These are phyloP conservation scores for Danio tinwini DNA, from an alignment of 2,797 vertebrate genomes.

Conservation along the genomic window DNA sequence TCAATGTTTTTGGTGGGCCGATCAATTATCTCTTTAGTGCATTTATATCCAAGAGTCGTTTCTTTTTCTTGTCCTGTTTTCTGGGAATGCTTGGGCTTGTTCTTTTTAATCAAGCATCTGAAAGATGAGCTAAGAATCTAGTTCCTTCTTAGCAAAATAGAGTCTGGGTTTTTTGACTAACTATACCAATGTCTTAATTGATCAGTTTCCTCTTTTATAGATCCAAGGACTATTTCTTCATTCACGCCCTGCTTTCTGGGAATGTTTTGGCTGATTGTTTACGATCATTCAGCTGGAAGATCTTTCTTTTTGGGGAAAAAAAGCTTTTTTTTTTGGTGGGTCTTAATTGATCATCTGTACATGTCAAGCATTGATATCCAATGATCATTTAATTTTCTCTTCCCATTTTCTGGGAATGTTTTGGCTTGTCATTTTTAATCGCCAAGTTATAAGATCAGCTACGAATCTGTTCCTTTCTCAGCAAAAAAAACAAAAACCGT, in stretches of 20 bases:
- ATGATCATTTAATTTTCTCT: too few species aligned
- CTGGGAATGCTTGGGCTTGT: slow-evolving; percentile 30
- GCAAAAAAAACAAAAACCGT: slow-evolving; percentile 42
- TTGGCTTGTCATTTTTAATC: slow-evolving; percentile 23
- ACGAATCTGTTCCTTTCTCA: slow-evolving; percentile 3
- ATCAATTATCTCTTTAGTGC: slow-evolving; percentile 23
- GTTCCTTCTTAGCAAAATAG: slow-evolving; percentile 45
- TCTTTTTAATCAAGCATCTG: slow-evolving; percentile 30
- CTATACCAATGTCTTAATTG: background rate
- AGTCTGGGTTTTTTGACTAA: slow-evolving; percentile 49
- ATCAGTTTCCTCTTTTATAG: background rate
- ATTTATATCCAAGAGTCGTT: background rate
- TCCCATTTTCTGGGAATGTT: too few species aligned
- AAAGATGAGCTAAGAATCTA: slow-evolving; percentile 27
- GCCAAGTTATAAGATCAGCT: slow-evolving; percentile 39
- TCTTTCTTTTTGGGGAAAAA: too few species aligned
- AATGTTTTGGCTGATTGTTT: slow-evolving; percentile 8
- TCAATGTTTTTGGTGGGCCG: slow-evolving; percentile 17
- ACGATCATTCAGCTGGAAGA: too few species aligned
- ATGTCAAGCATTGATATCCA: too few species aligned
- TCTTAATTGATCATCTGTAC: too few species aligned
- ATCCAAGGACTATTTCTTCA: background rate
- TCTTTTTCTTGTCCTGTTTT: background rate
- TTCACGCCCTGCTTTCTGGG: background rate
- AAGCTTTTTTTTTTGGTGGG: too few species aligned